A percentile compares a stretch with the other conserved stretches of the same genome.
Conservation (phyloP, 2,113 vertebrate species). For the Apodemus sylvaticus region DNA sequence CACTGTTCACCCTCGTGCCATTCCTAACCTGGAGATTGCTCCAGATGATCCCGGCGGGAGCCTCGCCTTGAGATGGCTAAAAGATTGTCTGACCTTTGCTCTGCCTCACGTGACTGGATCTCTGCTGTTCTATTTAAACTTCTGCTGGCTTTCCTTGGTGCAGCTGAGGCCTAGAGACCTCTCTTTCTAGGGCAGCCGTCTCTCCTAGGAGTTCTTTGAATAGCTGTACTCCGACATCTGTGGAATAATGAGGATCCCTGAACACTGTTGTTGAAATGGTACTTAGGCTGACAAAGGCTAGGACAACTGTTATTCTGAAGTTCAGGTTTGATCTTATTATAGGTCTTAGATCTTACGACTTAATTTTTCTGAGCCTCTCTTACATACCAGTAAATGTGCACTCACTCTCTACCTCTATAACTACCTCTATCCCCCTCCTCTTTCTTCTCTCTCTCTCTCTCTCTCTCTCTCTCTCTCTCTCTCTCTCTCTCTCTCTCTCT, state of each 20-base stretch:
- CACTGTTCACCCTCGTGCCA: accelerated
- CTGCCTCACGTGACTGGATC: background rate
- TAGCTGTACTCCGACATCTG: background rate
- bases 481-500: background rate
- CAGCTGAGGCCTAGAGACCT: background rate
- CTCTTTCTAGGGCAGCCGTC: conserved; percentile 43
- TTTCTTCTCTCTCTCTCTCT: background rate
- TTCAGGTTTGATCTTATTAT: background rate
- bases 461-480: background rate
- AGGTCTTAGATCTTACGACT: background rate
- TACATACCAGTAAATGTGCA: background rate
- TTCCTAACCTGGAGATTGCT: background rate
- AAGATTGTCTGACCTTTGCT: background rate
- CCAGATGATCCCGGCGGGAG: background rate
- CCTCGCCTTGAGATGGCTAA: background rate
- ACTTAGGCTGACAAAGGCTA: background rate
- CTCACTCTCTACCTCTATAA: background rate
- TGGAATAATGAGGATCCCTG: background rate
- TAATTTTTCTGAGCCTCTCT: background rate
- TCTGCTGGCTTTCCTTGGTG: background rate
- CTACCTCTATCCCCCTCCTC: no score
- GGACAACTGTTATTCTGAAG: background rate
- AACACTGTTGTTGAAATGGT: background rate
- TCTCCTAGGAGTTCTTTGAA: conserved; percentile 54
- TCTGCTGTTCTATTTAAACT: background rate